A percentile compares a stretch with the other conserved stretches of the same genome.
phyloP scores from a whole-genome alignment of 2,888 invertebrate species.

The Patella pellucida region DNA sequence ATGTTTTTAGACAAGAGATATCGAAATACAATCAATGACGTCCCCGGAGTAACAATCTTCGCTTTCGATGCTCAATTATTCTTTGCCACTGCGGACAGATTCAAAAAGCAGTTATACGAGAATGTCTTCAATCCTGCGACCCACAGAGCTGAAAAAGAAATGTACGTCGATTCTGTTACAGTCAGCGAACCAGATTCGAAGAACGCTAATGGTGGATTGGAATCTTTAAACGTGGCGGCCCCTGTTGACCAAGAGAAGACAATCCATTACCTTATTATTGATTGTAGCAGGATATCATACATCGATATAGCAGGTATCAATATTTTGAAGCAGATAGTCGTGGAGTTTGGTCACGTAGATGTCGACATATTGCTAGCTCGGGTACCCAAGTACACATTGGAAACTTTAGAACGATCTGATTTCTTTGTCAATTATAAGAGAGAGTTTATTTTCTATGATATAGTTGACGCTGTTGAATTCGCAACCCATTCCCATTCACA shows the following conservation, averaged over 20 bases:
- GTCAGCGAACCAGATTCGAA: not conserved
- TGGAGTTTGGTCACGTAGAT: constrained; percentile 40
- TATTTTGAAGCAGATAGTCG: constrained; percentile 46
- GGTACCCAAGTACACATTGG: constrained; percentile 43
- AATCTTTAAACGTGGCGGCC: not conserved
- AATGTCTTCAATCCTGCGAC: constrained; percentile 20
- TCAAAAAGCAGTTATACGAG: constrained; percentile 29
- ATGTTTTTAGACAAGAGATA: constrained; percentile 23
- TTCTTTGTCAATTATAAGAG: constrained; percentile 42
- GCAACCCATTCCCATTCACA: too few species aligned
- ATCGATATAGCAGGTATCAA: constrained; percentile 59
- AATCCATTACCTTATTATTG: constrained; percentile 49
- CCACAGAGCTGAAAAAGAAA: not conserved
- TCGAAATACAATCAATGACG: constrained; percentile 21
- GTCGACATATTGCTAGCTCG: constrained; percentile 50
- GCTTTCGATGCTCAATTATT: constrained; percentile 29
- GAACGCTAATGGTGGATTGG: not conserved
- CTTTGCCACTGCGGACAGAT: constrained; percentile 27
- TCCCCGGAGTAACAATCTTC: constrained; percentile 31
- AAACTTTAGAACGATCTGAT: constrained; percentile 44
- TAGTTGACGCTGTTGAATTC: constrained; percentile 42
- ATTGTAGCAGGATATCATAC: constrained; percentile 60
- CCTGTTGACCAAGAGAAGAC: constrained; percentile 12
- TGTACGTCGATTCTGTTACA: not conserved
- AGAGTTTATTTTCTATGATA: constrained; percentile 43